Evolutionary conservation across 2,113 vertebrate genomes (phyloP).

Genomic region (Reinhardtius hippoglossoides): DNA sequence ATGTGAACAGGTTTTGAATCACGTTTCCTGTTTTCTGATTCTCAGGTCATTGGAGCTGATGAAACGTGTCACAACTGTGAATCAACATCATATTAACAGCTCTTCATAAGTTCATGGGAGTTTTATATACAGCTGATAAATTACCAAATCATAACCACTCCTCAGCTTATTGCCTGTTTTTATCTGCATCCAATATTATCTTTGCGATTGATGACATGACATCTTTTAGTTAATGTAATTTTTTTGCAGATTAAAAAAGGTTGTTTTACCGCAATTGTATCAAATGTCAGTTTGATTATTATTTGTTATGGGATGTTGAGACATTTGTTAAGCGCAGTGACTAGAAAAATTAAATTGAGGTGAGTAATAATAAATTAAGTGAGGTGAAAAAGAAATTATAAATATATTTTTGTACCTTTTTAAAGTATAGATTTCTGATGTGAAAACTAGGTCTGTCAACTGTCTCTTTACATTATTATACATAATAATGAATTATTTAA

Average conservation of each 20-base stretch:
- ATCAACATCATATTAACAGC: too few relatives aligned
- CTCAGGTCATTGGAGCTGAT: background rate
- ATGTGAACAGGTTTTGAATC: background rate
- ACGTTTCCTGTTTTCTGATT: constrained; percentile 20
- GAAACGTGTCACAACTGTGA: constrained; percentile 10
- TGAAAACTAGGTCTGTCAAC: background rate
- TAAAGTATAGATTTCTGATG: background rate
- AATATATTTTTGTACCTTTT: background rate
- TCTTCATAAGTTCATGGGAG: background rate
- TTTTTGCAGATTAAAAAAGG: background rate
- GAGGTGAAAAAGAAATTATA: background rate
- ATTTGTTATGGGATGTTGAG: background rate
- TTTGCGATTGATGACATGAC: background rate
- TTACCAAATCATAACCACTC: constrained; percentile 3
- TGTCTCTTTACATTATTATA: background rate
- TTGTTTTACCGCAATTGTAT: too few relatives aligned
- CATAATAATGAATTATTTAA: background rate
- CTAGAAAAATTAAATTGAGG: background rate
- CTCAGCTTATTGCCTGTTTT: constrained; percentile 9
- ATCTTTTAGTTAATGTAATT: too few relatives aligned
- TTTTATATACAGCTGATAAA: constrained; percentile 1
- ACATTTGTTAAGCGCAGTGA: background rate
- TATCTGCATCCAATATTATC: background rate
- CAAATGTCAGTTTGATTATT: background rate
- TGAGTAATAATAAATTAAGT: too few relatives aligned